These are phyloP conservation scores for Steinernema scapterisci DNA, from an alignment of 2,888 invertebrate species.

Conservation along the genomic window DNA sequence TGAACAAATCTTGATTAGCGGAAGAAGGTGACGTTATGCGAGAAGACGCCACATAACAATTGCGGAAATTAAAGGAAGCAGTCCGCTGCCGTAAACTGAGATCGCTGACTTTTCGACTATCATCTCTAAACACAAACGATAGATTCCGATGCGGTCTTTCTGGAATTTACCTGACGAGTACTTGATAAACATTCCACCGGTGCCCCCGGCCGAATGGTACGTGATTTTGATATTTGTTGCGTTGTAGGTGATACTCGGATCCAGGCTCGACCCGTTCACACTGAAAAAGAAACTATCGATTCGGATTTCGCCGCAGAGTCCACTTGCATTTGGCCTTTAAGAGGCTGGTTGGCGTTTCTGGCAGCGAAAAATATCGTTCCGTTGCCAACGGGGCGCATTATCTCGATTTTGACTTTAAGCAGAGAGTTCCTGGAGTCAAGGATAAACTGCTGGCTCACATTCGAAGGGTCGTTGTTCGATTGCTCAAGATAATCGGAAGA, in stretches of 20 bases:
- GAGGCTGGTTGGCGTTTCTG: background rate
- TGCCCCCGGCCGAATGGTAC: background rate
- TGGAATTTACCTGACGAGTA: background rate
- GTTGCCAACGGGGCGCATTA: background rate
- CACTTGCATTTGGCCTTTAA: background rate
- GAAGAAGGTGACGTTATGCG: too few species aligned
- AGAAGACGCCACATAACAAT: too few species aligned
- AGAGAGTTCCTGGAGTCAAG: background rate
- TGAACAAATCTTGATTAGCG: too few species aligned
- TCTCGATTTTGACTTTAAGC: background rate
- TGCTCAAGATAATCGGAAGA: constrained; percentile 1
- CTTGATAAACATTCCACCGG: constrained; percentile 11
- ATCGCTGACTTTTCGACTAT: too few species aligned
- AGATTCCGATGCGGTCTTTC: too few species aligned
- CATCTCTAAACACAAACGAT: too few species aligned
- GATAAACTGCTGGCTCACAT: background rate
- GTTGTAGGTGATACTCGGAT: constrained; percentile 5
- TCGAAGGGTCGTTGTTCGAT: background rate
- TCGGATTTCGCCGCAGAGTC: background rate
- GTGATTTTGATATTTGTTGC: constrained; percentile 22
- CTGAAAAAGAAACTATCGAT: background rate
- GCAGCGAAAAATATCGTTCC: background rate
- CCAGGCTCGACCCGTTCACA: background rate
- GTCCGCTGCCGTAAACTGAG: too few species aligned
- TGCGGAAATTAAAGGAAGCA: too few species aligned